Conservation (phyloP, 1,140 invertebrate species). For the Halesus radiatus region DNA sequence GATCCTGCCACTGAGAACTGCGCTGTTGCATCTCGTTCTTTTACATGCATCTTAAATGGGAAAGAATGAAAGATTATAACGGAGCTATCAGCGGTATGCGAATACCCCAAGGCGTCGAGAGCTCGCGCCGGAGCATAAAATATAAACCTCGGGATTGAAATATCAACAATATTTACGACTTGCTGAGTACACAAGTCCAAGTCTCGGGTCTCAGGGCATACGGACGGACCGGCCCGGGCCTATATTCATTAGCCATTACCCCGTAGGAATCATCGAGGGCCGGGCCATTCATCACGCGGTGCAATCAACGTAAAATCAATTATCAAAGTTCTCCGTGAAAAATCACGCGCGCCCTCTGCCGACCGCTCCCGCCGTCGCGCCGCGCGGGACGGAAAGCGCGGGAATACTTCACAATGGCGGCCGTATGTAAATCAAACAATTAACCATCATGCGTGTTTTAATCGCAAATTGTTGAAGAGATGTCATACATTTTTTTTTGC, state of each 20-base stretch:
- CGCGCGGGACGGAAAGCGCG: slow-evolving; percentile 16
- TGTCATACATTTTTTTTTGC: no score
- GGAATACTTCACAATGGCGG: background rate
- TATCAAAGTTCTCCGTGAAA: slow-evolving; percentile 37
- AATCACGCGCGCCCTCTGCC: slow-evolving; percentile 12
- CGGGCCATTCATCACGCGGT: background rate
- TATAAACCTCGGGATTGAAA: slow-evolving; percentile 49
- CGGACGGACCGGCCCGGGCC: background rate
- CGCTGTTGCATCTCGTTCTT: background rate
- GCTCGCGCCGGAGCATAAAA: slow-evolving; percentile 1
- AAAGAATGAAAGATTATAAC: background rate
- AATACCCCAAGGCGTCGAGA: background rate
- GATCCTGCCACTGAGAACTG: background rate
- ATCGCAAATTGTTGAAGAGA: no score
- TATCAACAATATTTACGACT: slow-evolving; percentile 54
- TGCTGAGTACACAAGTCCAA: slow-evolving; percentile 40
- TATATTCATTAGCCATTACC: slow-evolving; percentile 15
- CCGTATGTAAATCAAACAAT: background rate
- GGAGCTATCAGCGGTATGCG: background rate
- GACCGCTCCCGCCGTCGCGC: no score
- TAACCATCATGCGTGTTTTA: background rate
- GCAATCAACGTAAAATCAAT: slow-evolving; percentile 34
- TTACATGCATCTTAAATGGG: background rate
- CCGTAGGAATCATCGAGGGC: slow-evolving; percentile 19
- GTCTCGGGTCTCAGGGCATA: no score